A percentile compares a stretch with the other conserved stretches of the same genome.
Evolutionary conservation across 2,888 invertebrate species (phyloP).

Genomic region (Andricus quercusramuli): DNA sequence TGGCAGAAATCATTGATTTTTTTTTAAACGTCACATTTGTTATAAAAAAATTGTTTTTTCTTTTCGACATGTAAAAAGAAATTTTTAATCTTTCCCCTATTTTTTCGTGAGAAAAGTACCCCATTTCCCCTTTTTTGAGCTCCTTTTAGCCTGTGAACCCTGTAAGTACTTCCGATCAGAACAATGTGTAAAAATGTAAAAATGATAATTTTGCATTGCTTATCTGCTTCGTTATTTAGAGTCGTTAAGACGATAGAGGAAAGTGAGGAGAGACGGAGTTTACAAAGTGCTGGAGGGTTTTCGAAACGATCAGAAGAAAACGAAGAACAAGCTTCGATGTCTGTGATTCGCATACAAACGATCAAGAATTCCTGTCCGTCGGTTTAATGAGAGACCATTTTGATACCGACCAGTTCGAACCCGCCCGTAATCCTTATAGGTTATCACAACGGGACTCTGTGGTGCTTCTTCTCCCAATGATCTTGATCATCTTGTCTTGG

Average conservation of each 20-base stretch:
- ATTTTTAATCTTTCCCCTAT: too few species aligned
- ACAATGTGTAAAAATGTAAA: conserved; percentile 24
- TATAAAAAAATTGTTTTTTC: too few species aligned
- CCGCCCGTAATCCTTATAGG: conserved; percentile 50
- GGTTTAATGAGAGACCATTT: conserved; percentile 60
- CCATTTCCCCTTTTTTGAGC: too few species aligned
- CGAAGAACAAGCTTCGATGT: conserved; percentile 44
- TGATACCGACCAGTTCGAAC: conserved; percentile 51
- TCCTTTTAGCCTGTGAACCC: too few species aligned
- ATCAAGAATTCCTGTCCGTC: conserved; percentile 51
- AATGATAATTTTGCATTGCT: conserved; percentile 22
- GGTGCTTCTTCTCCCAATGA: conserved; percentile 48
- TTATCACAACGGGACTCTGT: conserved; percentile 59
- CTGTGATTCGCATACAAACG: conserved; percentile 61
- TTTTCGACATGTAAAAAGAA: too few species aligned
- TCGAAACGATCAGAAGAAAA: conserved; percentile 43
- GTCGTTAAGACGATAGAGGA: conserved; percentile 27
- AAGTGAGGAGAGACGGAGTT: conserved; percentile 38
- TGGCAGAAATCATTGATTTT: too few species aligned
- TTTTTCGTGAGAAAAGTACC: too few species aligned
- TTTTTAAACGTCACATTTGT: too few species aligned
- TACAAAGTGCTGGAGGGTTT: conserved; percentile 41
- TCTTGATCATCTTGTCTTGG: conserved; percentile 46
- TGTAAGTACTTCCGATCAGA: conserved; percentile 11
- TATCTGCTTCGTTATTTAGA: conserved; percentile 31